Conservation (phyloP, 64 coral and sea anemone species). For the Stichodactyla mertensii region DNA sequence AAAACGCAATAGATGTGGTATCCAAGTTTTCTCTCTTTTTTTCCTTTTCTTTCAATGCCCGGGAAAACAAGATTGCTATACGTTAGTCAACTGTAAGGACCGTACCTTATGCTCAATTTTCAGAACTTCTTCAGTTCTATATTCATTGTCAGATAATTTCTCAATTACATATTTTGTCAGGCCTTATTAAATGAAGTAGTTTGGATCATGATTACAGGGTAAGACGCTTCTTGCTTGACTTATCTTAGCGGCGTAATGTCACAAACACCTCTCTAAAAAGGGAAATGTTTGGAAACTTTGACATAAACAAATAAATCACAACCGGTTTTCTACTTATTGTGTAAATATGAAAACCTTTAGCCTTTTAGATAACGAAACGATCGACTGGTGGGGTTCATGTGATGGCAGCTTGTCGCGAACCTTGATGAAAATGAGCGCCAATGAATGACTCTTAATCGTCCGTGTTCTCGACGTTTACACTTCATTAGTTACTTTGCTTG, state of each 20-base stretch:
- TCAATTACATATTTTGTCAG: too few relatives aligned
- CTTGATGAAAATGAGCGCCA: neutral
- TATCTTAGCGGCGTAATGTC: neutral
- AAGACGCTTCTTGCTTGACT: neutral
- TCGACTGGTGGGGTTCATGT: neutral
- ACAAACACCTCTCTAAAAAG: neutral
- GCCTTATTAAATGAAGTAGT: neutral
- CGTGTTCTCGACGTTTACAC: neutral
- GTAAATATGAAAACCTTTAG: neutral
- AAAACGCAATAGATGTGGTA: too few relatives aligned
- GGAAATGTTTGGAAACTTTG: slow-evolving; percentile 1
- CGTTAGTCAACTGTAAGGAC: too few relatives aligned
- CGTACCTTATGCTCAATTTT: too few relatives aligned
- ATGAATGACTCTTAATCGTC: too few relatives aligned
- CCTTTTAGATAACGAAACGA: slow-evolving; percentile 5
- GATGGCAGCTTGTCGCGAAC: neutral
- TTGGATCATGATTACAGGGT: neutral
- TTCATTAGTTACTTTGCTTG: neutral
- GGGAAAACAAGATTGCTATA: too few relatives aligned
- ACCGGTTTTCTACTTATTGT: neutral
- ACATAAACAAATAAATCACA: slow-evolving; percentile 9
- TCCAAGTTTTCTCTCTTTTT: too few relatives aligned
- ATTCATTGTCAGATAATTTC: too few relatives aligned
- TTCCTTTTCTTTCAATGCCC: too few relatives aligned
- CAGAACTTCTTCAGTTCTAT: too few relatives aligned